phyloP scores from a whole-genome alignment of 2,888 invertebrate genomes.

The Nesidiocoris tenuis region DNA sequence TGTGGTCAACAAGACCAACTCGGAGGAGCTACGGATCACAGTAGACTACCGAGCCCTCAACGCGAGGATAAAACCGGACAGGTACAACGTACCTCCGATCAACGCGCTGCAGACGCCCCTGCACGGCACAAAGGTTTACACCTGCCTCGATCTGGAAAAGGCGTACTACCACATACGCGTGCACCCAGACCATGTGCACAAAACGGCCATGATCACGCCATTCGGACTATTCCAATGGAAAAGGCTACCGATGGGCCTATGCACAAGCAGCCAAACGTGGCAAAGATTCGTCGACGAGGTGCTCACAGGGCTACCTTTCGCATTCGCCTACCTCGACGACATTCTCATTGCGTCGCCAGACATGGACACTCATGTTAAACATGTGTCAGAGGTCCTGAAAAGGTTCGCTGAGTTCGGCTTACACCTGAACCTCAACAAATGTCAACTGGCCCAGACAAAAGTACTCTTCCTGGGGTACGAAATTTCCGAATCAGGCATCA shows the following conservation, averaged over 20 bases:
- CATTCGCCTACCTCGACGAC: background rate
- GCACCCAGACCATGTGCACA: background rate
- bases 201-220: background rate
- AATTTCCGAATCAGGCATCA: background rate
- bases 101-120: background rate
- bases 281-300: background rate
- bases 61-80: background rate
- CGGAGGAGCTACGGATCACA: constrained; percentile 46
- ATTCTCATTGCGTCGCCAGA: background rate
- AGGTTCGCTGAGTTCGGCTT: background rate
- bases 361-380: background rate
- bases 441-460: background rate
- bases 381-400: background rate
- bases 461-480: background rate
- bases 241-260: background rate
- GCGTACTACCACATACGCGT: background rate
- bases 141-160: background rate
- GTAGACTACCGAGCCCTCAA: background rate
- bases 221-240: background rate
- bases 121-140: background rate
- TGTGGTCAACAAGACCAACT: background rate
- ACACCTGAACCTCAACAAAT: background rate
- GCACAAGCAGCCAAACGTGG: background rate
- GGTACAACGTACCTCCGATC: background rate
- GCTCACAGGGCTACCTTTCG: background rate